Percentiles rank a stretch among this genome's conserved stretches.
These are phyloP conservation scores for Napeogenes sylphis DNA, from an alignment of 2,888 invertebrate genomes.

Conservation along the genomic window DNA sequence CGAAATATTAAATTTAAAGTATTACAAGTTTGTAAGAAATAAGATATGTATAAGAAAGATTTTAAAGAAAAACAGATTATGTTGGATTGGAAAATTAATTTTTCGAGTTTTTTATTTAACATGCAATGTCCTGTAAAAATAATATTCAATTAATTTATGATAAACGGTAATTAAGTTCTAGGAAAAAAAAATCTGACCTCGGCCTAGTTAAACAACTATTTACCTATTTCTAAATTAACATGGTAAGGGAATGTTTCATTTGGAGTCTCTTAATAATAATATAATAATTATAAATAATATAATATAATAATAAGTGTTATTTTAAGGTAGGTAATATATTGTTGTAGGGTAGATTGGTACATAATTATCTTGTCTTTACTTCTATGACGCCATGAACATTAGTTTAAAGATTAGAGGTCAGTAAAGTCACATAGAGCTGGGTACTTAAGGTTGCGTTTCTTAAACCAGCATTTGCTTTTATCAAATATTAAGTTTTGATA, in stretches of 20 bases:
- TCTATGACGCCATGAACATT: conserved; percentile 6
- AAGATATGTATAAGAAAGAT: too few species aligned
- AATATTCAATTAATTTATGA: neutral
- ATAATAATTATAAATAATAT: too few species aligned
- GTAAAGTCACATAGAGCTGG: neutral
- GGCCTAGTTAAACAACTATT: neutral
- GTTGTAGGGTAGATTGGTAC: neutral
- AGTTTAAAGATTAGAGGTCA: conserved; percentile 13
- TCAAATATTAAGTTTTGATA: neutral
- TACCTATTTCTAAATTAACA: neutral
- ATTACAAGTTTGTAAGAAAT: too few species aligned
- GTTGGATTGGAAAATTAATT: neutral
- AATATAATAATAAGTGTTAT: too few species aligned
- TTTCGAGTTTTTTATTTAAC: neutral
- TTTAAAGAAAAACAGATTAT: too few species aligned
- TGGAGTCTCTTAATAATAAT: too few species aligned
- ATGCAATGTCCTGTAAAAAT: neutral
- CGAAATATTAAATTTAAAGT: too few species aligned
- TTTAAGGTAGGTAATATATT: neutral
- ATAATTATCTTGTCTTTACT: neutral
- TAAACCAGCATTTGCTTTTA: neutral
- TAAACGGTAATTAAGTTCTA: neutral
- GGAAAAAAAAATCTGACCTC: neutral
- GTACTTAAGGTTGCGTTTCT: neutral
- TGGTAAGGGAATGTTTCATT: neutral